A percentile compares a stretch with the other conserved stretches of the same genome.
These are phyloP conservation scores for Mus pahari DNA, from an alignment of 2,113 vertebrate species.

Conservation along the genomic window DNA sequence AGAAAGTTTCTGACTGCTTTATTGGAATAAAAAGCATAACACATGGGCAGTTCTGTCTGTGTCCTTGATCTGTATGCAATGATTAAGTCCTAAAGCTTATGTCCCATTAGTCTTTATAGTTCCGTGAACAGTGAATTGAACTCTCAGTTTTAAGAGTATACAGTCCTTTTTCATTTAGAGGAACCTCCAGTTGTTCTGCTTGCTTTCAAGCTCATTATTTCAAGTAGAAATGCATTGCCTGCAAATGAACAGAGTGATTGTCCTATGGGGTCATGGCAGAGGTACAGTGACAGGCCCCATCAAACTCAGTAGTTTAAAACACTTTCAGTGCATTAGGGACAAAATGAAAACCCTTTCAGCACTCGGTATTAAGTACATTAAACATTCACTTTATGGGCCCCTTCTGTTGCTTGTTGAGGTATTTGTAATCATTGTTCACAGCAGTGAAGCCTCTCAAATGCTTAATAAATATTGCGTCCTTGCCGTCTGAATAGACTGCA, in stretches of 20 bases:
- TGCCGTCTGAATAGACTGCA: slow-evolving; percentile 61
- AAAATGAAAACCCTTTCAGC: slow-evolving; percentile 66
- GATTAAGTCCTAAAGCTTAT: slow-evolving; percentile 54
- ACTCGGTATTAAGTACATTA: slow-evolving; percentile 69
- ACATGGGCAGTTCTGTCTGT: slow-evolving; percentile 15
- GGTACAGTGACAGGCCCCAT: slow-evolving; percentile 10
- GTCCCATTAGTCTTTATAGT: slow-evolving; percentile 51
- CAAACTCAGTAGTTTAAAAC: slow-evolving; percentile 64
- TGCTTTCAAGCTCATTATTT: slow-evolving; percentile 70
- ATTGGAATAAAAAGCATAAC: slow-evolving; percentile 57
- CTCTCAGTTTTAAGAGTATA: slow-evolving; percentile 38
- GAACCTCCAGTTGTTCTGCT: not conserved
- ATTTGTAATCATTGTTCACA: slow-evolving; percentile 69
- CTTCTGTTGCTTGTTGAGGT: not conserved
- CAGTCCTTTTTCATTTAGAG: slow-evolving; percentile 47
- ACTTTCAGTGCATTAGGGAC: slow-evolving; percentile 38
- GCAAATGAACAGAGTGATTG: slow-evolving; percentile 65
- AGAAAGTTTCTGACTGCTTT: slow-evolving; percentile 67
- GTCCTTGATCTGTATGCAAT: slow-evolving; percentile 40
- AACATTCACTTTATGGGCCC: slow-evolving; percentile 50
- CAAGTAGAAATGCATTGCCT: slow-evolving; percentile 63
- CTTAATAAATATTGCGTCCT: slow-evolving; percentile 75
- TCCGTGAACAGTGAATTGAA: slow-evolving; percentile 44
- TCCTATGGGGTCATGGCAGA: slow-evolving; percentile 17
- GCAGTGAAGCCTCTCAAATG: slow-evolving; percentile 51